Conservation (phyloP, 2,888 invertebrate species). For the Antheraea assamensis region DNA sequence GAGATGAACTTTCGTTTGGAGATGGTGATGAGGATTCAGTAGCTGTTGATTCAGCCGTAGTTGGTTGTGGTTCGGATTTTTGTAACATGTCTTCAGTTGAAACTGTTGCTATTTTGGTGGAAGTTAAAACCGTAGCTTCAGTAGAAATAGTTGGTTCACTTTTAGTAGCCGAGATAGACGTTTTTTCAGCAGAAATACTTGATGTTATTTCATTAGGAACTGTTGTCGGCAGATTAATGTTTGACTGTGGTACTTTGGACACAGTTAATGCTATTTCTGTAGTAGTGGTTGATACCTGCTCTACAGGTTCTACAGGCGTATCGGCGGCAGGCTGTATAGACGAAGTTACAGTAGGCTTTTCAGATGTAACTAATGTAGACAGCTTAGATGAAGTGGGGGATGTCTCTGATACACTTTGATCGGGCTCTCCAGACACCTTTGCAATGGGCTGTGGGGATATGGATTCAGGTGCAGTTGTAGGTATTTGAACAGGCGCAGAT, state of each 20-base stretch:
- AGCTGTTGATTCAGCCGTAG: conserved; percentile 14
- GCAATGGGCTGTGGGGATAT: not conserved
- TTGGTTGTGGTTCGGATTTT: conserved; percentile 22
- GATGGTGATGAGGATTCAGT: conserved; percentile 19
- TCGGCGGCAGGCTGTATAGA: not conserved
- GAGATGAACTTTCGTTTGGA: not conserved
- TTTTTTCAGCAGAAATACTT: not conserved
- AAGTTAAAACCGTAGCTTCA: not conserved
- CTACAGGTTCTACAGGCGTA: not conserved
- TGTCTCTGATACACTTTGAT: not conserved
- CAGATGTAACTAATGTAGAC: conserved; percentile 3
- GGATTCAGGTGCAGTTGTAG: not conserved
- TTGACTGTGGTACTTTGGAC: not conserved
- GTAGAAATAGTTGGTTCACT: not conserved
- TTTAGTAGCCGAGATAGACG: not conserved
- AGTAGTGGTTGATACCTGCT: not conserved
- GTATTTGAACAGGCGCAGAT: not conserved
- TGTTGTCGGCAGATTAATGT: not conserved
- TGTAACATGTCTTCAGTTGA: conserved; percentile 18
- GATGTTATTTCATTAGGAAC: not conserved
- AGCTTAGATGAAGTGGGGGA: not conserved
- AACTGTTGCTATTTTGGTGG: conserved; percentile 6
- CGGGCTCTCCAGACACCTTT: not conserved
- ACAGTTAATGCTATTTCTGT: not conserved
- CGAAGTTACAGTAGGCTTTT: not conserved